Base-by-base conservation (phyloP, 2,113 vertebrate genomes). In the Halichoerus grypus region DNA sequence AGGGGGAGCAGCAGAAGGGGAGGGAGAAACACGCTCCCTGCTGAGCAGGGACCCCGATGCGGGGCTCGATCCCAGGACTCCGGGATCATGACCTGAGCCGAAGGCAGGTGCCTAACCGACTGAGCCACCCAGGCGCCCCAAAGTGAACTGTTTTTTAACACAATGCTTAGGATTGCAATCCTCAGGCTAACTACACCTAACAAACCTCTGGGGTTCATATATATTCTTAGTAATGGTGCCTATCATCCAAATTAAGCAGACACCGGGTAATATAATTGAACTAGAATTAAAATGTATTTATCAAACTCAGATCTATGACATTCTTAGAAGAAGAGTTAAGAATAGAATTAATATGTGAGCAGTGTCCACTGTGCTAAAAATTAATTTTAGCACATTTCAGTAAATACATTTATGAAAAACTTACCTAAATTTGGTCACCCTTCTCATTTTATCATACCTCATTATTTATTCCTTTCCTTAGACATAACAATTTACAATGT, bases 341-440 rank as follows among this genome's bases (percentile, higher is more conserved):
- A 93, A 83, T 21, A 97, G 12, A 93, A 87, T 88, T 80, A 59
- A 49, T 80, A 67, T 84, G 10, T 11, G 22, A 97, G 4, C 7
- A 7, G 22, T 91, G 59, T n/a, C 4, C 15, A 55, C 33, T 91
- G 26, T 63, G 69, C 36, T 84, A 88, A 88, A 83, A 72, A 76
- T 53, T 92, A 83, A 67, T 84, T 94, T 74, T 85, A 91, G 46
- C 63, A 49, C 0, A 79, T 76, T 96, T 86, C 24, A 91, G 49
- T 91, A 88, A 83, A 46, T 53, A 77, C 1, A 59, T 26, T 95
- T 91, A 80, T n/a, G 1, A 72, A 71, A 92, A 91, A 57, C 15
- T 79, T 19, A 83, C 14, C 11, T 91, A 80, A 57, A 88, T 84
- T 57, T 80, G 63, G 22, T 36, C 0, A 90, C 12, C 3, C 26